phyloP scores from a whole-genome alignment of 2,113 vertebrate species.

The Melozone crissalis region DNA sequence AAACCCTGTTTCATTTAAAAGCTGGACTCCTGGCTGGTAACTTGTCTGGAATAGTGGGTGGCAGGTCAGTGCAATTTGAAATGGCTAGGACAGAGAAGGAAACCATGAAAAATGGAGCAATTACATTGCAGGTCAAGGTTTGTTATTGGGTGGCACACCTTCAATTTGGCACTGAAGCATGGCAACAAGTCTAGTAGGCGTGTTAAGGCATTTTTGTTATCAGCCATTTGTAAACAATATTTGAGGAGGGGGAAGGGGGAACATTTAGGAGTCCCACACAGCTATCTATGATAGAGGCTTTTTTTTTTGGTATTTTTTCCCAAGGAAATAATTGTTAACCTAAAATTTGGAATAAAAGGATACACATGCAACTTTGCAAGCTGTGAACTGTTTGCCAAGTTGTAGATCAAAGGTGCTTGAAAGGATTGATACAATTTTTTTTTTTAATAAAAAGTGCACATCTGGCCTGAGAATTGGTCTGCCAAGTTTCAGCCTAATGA shows the following conservation, averaged over 20 bases:
- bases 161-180: conserved; percentile 49
- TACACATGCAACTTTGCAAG: conserved; percentile 3
- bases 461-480: conserved; percentile 50
- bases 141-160: conserved; percentile 53
- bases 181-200: background rate
- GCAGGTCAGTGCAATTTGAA: conserved; percentile 46
- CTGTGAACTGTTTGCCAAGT: conserved; percentile 8
- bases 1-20: conserved; percentile 22
- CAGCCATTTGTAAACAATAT: conserved; percentile 1
- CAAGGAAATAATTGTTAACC: background rate
- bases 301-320: background rate
- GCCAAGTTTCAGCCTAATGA: conserved; percentile 64
- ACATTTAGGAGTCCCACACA: background rate
- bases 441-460: conserved; percentile 57
- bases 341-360: background rate
- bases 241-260: background rate
- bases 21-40: conserved; percentile 2
- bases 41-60: conserved; percentile 28
- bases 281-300: background rate
- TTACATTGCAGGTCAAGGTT: conserved; percentile 60
- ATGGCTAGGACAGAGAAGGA: conserved; percentile 27
- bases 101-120: conserved; percentile 62
- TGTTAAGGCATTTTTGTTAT: background rate
- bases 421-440: conserved; percentile 12
- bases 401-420: conserved; percentile 45